These are phyloP conservation scores for Zeuzera pyrina DNA, from an alignment of 2,888 invertebrate species.

Conservation along the genomic window DNA sequence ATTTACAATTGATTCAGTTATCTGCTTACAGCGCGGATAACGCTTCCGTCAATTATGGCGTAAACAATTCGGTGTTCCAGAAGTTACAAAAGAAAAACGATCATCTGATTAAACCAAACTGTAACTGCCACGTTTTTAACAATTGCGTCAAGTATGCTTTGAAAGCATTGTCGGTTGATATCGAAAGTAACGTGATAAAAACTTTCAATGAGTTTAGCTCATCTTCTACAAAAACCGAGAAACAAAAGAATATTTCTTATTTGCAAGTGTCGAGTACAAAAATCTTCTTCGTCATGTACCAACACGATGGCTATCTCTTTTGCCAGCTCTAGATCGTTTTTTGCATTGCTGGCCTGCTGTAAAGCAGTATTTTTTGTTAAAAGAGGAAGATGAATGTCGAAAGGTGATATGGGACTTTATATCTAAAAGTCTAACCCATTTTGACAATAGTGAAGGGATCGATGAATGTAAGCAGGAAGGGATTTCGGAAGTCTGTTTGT, in stretches of 20 bases:
- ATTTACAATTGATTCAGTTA: not conserved
- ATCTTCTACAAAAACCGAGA: slow-evolving; percentile 6
- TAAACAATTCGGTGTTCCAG: not conserved
- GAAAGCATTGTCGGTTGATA: slow-evolving; percentile 4
- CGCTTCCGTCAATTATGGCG: not conserved
- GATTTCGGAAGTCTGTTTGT: slow-evolving; percentile 7
- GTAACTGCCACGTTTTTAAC: slow-evolving; percentile 10
- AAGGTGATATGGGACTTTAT: slow-evolving; percentile 7
- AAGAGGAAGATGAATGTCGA: slow-evolving; percentile 6
- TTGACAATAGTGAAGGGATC: slow-evolving; percentile 1
- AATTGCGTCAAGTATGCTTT: slow-evolving; percentile 11
- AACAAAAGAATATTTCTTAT: slow-evolving; percentile 7
- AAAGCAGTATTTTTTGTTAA: not conserved
- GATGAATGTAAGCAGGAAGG: slow-evolving; percentile 2
- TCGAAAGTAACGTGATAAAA: slow-evolving; percentile 7
- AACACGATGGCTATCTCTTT: slow-evolving; percentile 1
- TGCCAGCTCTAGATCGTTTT: slow-evolving; percentile 6
- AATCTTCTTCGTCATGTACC: slow-evolving; percentile 3
- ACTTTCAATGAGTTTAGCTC: slow-evolving; percentile 3
- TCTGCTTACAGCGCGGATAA: slow-evolving; percentile 1
- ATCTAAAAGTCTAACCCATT: not conserved
- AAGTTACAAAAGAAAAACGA: slow-evolving; percentile 2
- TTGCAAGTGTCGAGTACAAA: slow-evolving; percentile 7
- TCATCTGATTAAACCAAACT: slow-evolving; percentile 11
- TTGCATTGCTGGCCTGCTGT: slow-evolving; percentile 8